Evolutionary conservation across 2,888 invertebrate species (phyloP), one percentile per base, ranked within the genome.

Genomic region (Dendrolimus pini): DNA sequence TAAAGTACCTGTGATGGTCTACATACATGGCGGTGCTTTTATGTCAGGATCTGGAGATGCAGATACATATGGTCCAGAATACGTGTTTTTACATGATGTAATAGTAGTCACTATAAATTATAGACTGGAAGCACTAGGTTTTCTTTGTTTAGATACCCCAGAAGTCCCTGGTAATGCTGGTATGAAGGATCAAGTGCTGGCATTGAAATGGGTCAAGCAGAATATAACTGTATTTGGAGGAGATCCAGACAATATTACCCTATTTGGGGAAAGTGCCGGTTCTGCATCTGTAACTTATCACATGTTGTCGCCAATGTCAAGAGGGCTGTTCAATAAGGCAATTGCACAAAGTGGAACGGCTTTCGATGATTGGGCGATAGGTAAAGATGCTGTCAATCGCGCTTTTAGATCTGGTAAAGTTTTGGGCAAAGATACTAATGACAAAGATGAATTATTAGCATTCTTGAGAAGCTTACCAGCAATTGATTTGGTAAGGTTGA

Each of bases 261-360:
- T 91, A 56, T 82, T 86, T 59, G 91, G 89, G 0, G 82, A 86
- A 60, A 86, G 88, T 62, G 82, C 89, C 7, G 91, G 91, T 7
- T 80, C 76, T 0, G 72, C 72, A 0, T 76, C 83, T 10, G 83
- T 82, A 0, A 85, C 82, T 1, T 78, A 75, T 56, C 84, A 89
- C 53, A 71, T 89, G 74, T 60, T 88, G 9, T 87, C 89, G 2
- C 82, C 83, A 0, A 78, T 84, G 76, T 85, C 89, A 0, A 65
- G 68, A 68, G 85, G 83, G 8, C 64, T 89, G 30, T 89, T 89
- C 58, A 75, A 85, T 59, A 80, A 78, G 68, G 85, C 78, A 0
- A 87, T 89, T 61, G 74, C 76, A 7, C 83, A 88, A 66, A 88
- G 88, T 63, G 89, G 87, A 0, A 72, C 78, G 0, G 75, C 76